Percentiles rank a stretch among this genome's conserved stretches.
These are phyloP conservation scores for Xenentodon cancila DNA, from an alignment of 2,797 vertebrate genomes.

Conservation along the genomic window DNA sequence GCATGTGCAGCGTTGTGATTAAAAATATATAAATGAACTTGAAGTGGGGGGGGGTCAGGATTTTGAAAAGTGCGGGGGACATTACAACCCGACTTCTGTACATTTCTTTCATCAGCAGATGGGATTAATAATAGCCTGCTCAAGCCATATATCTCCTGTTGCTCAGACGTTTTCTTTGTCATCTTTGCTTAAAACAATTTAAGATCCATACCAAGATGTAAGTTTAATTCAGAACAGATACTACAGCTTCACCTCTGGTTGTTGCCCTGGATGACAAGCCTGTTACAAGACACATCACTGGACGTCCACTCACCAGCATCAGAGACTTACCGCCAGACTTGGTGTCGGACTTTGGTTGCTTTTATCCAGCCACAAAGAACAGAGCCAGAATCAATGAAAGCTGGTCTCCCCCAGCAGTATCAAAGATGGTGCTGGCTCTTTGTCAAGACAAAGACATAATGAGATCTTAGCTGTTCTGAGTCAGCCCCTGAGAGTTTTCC, in stretches of 20 bases:
- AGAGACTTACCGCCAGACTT: constrained; percentile 39
- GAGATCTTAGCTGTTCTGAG: constrained; percentile 74
- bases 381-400: constrained; percentile 57
- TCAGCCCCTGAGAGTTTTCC: constrained; percentile 61
- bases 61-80: too few relatives aligned
- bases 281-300: constrained; percentile 1
- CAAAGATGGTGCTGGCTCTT: constrained; percentile 70
- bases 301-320: constrained; percentile 17
- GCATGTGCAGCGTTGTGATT: too few relatives aligned
- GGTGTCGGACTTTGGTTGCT: constrained; percentile 54
- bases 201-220: neutral
- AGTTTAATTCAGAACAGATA: neutral
- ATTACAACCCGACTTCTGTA: too few relatives aligned
- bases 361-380: constrained; percentile 58
- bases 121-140: too few relatives aligned
- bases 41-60: too few relatives aligned
- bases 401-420: constrained; percentile 49
- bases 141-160: neutral
- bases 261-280: constrained; percentile 10
- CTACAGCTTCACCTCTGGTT: constrained; percentile 6
- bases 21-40: too few relatives aligned
- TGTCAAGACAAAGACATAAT: constrained; percentile 76
- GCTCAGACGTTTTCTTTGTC: neutral
- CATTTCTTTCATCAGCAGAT: too few relatives aligned
- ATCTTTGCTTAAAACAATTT: too few relatives aligned